Conservation (phyloP, 2,113 vertebrate genomes). For the Smithornis capensis region DNA sequence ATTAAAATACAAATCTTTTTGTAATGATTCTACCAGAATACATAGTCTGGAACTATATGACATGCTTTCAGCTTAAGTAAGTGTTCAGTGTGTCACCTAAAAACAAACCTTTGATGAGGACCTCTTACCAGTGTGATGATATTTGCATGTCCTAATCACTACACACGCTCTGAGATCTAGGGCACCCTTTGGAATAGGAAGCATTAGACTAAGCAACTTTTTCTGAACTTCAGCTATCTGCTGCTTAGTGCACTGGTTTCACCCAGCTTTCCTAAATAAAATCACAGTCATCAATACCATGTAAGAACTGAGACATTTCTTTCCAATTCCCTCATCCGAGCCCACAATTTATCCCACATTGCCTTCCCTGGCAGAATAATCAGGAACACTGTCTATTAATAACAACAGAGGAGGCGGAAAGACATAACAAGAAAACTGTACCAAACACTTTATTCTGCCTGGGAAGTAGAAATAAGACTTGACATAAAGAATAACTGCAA, state of each 20-base stretch:
- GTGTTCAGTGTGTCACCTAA: not conserved
- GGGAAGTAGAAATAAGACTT: conserved; percentile 28
- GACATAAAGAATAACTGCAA: conserved; percentile 46
- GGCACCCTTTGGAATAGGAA: not conserved
- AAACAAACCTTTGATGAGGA: not conserved
- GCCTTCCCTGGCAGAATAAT: conserved; percentile 6
- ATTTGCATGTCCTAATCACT: not conserved
- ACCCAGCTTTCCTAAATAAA: not conserved
- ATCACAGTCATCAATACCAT: not conserved
- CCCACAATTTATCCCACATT: not conserved
- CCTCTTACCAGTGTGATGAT: not conserved
- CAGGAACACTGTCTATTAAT: not conserved
- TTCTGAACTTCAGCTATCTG: not conserved
- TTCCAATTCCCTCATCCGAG: not conserved
- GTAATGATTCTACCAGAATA: not conserved
- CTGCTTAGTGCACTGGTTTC: not conserved
- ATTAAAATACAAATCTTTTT: not conserved
- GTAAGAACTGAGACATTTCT: not conserved
- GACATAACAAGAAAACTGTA: not conserved
- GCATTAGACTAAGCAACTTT: not conserved
- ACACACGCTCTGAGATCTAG: not conserved
- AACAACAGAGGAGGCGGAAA: conserved; percentile 8
- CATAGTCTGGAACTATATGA: not conserved
- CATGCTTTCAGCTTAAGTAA: not conserved
- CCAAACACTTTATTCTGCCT: not conserved